Evolutionary conservation across 2,888 invertebrate genomes (phyloP).

Genomic region (Catocala fraxini): DNA sequence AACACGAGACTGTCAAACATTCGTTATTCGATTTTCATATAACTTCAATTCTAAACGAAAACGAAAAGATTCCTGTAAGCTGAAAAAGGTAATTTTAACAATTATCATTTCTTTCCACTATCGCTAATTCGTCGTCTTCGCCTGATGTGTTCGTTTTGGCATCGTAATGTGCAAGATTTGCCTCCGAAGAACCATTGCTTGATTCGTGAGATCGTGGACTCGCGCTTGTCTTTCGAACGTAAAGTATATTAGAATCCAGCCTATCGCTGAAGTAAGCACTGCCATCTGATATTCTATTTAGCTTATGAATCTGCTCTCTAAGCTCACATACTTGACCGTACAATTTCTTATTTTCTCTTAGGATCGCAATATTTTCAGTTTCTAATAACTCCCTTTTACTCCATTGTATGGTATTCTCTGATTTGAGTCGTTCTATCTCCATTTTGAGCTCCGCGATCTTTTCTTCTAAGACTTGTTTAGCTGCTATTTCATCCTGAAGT

Average conservation of each 20-base stretch:
- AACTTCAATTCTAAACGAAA: not conserved
- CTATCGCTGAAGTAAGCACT: constrained; percentile 70
- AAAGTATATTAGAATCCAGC: constrained; percentile 76
- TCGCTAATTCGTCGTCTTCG: constrained; percentile 82
- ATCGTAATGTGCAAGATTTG: constrained; percentile 73
- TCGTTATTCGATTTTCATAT: not conserved
- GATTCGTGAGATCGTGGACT: constrained; percentile 82
- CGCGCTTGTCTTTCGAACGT: constrained; percentile 75
- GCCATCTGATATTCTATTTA: constrained; percentile 81
- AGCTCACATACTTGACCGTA: constrained; percentile 82
- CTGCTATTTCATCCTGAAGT: constrained; percentile 80
- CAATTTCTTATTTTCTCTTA: constrained; percentile 96
- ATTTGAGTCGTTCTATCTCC: constrained; percentile 94
- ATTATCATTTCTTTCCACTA: constrained; percentile 72
- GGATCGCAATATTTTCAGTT: constrained; percentile 95
- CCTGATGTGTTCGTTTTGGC: constrained; percentile 80
- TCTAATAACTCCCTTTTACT: constrained; percentile 96
- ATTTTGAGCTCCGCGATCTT: constrained; percentile 78
- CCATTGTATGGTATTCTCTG: constrained; percentile 98
- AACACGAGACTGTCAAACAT: not conserved
- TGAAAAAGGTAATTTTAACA: constrained; percentile 42
- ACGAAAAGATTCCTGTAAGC: constrained; percentile 7
- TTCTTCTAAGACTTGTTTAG: constrained; percentile 82
- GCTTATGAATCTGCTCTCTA: constrained; percentile 81
- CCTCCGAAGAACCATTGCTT: constrained; percentile 81